A percentile compares a stretch with the other conserved stretches of the same genome.
Evolutionary conservation across 2,888 invertebrate species (phyloP).

Genomic region (Leptopilina syphax): DNA sequence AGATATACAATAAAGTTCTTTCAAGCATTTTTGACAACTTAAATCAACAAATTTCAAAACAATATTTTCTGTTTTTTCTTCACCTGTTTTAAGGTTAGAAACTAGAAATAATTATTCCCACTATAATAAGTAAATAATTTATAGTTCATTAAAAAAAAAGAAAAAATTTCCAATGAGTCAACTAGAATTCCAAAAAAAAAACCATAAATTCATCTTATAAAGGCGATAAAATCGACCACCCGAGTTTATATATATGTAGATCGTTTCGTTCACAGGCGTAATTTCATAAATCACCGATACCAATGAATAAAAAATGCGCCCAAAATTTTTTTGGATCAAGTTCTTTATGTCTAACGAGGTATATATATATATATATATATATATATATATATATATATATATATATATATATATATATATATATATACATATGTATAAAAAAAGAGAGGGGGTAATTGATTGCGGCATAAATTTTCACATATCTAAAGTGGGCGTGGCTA

Average conservation of each 20-base stretch:
- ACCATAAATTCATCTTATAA: background rate
- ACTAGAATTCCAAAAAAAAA: background rate
- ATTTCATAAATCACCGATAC: conserved; percentile 17
- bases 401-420: background rate
- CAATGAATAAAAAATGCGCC: conserved; percentile 20
- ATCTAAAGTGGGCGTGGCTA: conserved; percentile 60
- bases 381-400: too few relatives aligned
- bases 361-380: too few relatives aligned
- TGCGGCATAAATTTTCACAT: conserved; percentile 58
- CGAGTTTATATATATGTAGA: background rate
- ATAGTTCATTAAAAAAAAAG: background rate
- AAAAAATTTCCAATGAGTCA: background rate
- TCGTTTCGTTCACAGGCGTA: background rate
- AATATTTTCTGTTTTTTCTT: too few relatives aligned
- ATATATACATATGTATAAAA: too few relatives aligned
- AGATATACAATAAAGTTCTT: too few relatives aligned
- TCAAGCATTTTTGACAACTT: too few relatives aligned
- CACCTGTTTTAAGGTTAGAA: too few relatives aligned
- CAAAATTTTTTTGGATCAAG: conserved; percentile 16
- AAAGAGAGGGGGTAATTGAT: conserved; percentile 55
- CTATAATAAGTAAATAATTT: background rate
- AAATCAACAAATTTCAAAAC: too few relatives aligned
- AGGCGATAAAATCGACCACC: too few relatives aligned
- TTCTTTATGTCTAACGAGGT: conserved; percentile 13
- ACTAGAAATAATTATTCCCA: too few relatives aligned